A percentile compares a stretch with the other conserved stretches of the same genome.
Evolutionary conservation across 2,113 vertebrate species (phyloP).

Genomic region (Argyrosomus japonicus): DNA sequence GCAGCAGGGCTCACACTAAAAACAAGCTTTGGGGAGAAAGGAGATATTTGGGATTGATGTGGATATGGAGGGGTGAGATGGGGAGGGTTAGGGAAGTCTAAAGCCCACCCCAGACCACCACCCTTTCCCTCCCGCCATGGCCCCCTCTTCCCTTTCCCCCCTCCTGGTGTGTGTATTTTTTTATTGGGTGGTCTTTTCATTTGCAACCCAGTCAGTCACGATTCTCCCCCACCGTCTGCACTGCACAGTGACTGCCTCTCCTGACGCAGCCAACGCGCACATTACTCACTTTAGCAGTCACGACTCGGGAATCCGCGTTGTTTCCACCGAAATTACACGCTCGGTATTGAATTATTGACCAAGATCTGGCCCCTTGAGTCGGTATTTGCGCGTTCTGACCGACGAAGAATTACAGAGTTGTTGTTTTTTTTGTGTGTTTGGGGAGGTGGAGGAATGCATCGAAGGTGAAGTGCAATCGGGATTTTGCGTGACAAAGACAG

Average conservation of each 20-base stretch:
- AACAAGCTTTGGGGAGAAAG: conserved; percentile 51
- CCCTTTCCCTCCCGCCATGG: neutral
- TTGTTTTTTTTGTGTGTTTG: conserved; percentile 14
- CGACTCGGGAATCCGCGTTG: conserved; percentile 96
- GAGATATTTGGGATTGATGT: conserved; percentile 27
- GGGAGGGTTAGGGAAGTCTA: conserved; percentile 50
- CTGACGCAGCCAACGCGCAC: conserved; percentile 96
- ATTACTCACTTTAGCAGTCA: conserved; percentile 99
- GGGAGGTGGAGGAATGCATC: conserved; percentile 53
- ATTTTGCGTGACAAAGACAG: conserved; percentile 60
- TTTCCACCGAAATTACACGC: conserved; percentile 91
- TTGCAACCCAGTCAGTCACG: conserved; percentile 98
- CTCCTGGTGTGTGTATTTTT: conserved; percentile 43
- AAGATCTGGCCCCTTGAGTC: conserved; percentile 84
- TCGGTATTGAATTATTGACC: conserved; percentile 92
- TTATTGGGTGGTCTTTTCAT: conserved; percentile 86
- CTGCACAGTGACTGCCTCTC: conserved; percentile 97
- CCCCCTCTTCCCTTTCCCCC: conserved; percentile 4
- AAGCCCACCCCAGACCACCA: conserved; percentile 50
- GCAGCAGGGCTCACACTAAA: conserved; percentile 71
- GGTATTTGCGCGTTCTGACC: conserved; percentile 75
- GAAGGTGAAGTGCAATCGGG: conserved; percentile 42
- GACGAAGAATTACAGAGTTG: conserved; percentile 31
- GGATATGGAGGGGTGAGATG: neutral
- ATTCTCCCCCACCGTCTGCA: conserved; percentile 97